phyloP scores from a whole-genome alignment of 2,888 invertebrate genomes.

The Lasius fuliginosus region DNA sequence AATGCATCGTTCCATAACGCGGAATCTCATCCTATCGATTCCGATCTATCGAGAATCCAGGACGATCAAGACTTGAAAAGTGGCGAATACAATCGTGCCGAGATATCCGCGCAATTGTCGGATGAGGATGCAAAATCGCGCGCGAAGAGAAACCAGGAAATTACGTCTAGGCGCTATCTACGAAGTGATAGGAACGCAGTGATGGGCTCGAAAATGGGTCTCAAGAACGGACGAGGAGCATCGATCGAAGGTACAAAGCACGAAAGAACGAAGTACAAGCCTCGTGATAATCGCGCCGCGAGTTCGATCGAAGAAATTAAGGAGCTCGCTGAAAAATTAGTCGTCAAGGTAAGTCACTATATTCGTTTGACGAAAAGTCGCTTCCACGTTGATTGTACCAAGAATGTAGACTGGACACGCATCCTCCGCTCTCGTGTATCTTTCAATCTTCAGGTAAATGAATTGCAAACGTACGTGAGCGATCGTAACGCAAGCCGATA shows the following conservation, averaged over 20 bases:
- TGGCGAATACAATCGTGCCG: background rate
- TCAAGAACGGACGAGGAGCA: background rate
- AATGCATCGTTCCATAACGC: background rate
- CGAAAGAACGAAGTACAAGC: background rate
- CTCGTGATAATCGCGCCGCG: constrained; percentile 47
- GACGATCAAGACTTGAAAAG: background rate
- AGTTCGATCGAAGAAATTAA: constrained; percentile 76
- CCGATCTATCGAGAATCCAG: background rate
- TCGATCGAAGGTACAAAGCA: background rate
- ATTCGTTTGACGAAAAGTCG: background rate
- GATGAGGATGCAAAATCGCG: constrained; percentile 52
- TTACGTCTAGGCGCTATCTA: background rate
- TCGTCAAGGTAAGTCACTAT: constrained; percentile 74
- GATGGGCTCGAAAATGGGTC: background rate
- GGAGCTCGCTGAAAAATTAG: constrained; percentile 73
- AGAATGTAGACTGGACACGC: background rate
- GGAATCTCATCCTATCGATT: background rate
- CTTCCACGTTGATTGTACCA: background rate
- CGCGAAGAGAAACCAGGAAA: constrained; percentile 52
- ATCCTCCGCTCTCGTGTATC: background rate
- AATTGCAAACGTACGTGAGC: constrained; percentile 67
- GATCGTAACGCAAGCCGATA: constrained; percentile 19
- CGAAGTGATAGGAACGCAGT: background rate
- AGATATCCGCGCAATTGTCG: background rate
- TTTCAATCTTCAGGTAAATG: constrained; percentile 63